Percentiles rank a stretch among this genome's conserved stretches.
phyloP scores from a whole-genome alignment of 2,113 vertebrate species.

The Phalacrocorax brasilianus region DNA sequence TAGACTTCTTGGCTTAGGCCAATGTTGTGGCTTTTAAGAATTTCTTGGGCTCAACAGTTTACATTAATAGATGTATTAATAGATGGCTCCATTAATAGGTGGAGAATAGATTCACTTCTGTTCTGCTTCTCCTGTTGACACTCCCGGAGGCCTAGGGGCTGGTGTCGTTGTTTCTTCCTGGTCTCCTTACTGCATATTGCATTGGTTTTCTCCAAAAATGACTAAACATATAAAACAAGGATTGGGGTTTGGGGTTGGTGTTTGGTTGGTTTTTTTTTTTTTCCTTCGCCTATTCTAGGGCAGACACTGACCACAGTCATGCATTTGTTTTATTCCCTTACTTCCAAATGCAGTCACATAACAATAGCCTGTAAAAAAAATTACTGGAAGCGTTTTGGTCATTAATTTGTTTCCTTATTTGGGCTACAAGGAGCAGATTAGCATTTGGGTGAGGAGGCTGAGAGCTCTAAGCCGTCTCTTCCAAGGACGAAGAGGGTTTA shows the following conservation, averaged over 20 bases:
- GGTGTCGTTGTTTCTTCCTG: not conserved
- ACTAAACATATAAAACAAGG: not conserved
- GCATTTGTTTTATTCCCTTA: slow-evolving; percentile 24
- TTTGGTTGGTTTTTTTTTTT: not conserved
- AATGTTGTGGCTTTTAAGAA: not conserved
- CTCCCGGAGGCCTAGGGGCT: not conserved
- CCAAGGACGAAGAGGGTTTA: not conserved
- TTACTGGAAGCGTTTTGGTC: slow-evolving; percentile 10
- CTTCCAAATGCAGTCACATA: slow-evolving; percentile 50
- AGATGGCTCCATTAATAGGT: not conserved
- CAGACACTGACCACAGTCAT: slow-evolving; percentile 40
- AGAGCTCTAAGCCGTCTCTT: not conserved
- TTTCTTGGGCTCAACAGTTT: not conserved
- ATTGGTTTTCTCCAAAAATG: slow-evolving; percentile 9
- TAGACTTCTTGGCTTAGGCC: not conserved
- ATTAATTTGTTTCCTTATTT: slow-evolving; percentile 60
- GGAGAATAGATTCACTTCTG: not conserved
- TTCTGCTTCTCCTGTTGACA: not conserved
- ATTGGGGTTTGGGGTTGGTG: not conserved
- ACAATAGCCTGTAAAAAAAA: slow-evolving; percentile 50
- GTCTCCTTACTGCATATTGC: not conserved
- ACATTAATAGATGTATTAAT: not conserved
- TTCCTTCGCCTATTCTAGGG: not conserved
- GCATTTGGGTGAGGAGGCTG: not conserved
- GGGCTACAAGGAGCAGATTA: not conserved